Percentiles rank a stretch among this genome's conserved stretches.
phyloP scores from a whole-genome alignment of 2,113 vertebrate genomes.

The Hepsetus odoe region DNA sequence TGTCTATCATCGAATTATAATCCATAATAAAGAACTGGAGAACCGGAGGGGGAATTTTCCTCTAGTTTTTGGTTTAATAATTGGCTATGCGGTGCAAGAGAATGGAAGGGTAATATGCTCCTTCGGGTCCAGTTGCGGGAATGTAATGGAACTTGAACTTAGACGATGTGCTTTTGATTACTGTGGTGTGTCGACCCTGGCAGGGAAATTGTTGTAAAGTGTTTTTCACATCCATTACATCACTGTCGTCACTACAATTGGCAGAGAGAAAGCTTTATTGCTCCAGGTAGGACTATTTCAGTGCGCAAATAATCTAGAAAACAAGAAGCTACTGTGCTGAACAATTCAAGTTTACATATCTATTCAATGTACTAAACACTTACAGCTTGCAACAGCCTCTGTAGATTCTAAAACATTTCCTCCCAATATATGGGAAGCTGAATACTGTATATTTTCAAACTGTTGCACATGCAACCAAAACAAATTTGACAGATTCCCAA shows the following conservation, averaged over 20 bases:
- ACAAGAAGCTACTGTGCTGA: conserved; percentile 16
- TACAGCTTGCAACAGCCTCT: too few relatives aligned
- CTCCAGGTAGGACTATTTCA: conserved; percentile 20
- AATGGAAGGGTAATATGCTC: conserved; percentile 11
- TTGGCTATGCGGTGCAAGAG: conserved; percentile 35
- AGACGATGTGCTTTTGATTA: conserved; percentile 55
- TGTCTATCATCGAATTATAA: conserved; percentile 16
- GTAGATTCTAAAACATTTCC: too few relatives aligned
- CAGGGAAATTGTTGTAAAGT: conserved; percentile 38
- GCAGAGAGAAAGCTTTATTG: conserved; percentile 38
- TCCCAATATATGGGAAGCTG: neutral
- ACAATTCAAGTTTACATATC: neutral
- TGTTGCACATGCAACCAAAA: too few relatives aligned
- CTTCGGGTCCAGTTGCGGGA: conserved; percentile 17
- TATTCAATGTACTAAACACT: neutral
- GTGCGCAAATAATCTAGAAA: neutral
- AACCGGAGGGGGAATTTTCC: too few relatives aligned
- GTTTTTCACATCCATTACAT: conserved; percentile 51
- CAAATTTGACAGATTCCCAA: too few relatives aligned
- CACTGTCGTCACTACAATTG: conserved; percentile 5
- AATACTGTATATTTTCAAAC: too few relatives aligned
- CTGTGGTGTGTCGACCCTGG: conserved; percentile 13
- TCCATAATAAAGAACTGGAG: conserved; percentile 20
- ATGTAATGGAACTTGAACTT: conserved; percentile 41
- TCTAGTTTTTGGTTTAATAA: conserved; percentile 42